Base-by-base conservation (phyloP, 2,113 vertebrate species). In the Regulus satrapa region DNA sequence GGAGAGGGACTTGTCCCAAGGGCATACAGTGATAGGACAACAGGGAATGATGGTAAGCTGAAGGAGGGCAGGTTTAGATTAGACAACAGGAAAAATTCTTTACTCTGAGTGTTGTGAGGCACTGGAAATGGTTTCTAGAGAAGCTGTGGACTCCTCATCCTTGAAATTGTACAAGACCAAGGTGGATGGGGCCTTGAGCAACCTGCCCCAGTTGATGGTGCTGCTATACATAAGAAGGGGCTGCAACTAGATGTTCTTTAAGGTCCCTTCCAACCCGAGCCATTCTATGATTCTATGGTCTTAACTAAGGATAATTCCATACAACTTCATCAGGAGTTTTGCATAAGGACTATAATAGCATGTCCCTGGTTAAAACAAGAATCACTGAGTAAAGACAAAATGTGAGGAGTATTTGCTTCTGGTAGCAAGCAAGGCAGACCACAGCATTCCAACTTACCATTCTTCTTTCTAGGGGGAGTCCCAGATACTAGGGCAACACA, bases 21-120 rank as follows among this genome's bases (percentile, higher is more conserved):
- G 20, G 18, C 31, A 41, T 26, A 13, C 19, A 54, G 32, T 32
- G 36, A 64, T 5, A 64, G 31, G 32, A 58, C 32, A n/a, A 38
- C 0, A 0, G 31, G 26, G 26, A 62, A 41, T 9, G 3, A 18
- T 18, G 8, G 2, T 19, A 41, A 62, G 3, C 9, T 48, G 12
- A 54, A 61, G 46, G 12, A 32, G 11, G 8, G 9, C 29, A 16
- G 48, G 26, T 54, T 68, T 68, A 41, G 9, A 55, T 41, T 23
- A 48, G n/a, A 34, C 12, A 17, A 36, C 5, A 41, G 20, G 46
- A 82, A 68, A 34, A 75, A 61, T 55, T 68, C 25, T 62, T 75
- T 40, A 41, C 11, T 54, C 12, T 45, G 28, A 54, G 26, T 46
- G 41, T 48, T 0, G 0, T 28, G 34, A 62, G 55, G 48, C 40